Conservation (phyloP, 1,140 invertebrate species). For the Drosophila kohkoa region DNA sequence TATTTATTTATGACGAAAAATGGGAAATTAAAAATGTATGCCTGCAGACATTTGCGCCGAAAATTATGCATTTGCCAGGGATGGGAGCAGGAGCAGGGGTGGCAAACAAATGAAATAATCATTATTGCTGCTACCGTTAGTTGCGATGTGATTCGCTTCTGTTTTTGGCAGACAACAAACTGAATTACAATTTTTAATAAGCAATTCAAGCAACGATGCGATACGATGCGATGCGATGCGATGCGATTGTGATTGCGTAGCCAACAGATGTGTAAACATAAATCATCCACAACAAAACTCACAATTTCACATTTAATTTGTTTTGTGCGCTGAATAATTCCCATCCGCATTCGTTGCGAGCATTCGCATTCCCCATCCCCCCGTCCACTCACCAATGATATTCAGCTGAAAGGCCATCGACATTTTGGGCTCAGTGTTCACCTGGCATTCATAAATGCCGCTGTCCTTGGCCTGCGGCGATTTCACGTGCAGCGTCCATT, state of each 20-base stretch:
- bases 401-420: constrained; percentile 94
- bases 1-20: constrained; percentile 75
- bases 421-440: constrained; percentile 96
- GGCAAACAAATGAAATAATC: constrained; percentile 57
- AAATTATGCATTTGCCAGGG: constrained; percentile 35
- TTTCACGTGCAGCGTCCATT: constrained; percentile 97
- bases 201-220: constrained; percentile 1
- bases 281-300: constrained; percentile 20
- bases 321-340: constrained; percentile 4
- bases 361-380: not conserved
- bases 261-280: constrained; percentile 44
- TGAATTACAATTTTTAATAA: constrained; percentile 71
- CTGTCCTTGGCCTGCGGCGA: constrained; percentile 93
- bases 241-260: not conserved
- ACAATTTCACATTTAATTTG: constrained; percentile 24
- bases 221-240: too few species aligned
- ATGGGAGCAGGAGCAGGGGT: not conserved
- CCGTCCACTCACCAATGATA: constrained; percentile 91
- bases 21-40: constrained; percentile 76
- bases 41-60: constrained; percentile 52
- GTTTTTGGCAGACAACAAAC: constrained; percentile 34
- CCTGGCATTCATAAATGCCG: constrained; percentile 95
- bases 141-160: constrained; percentile 28
- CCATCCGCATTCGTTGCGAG: not conserved
- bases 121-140: constrained; percentile 51